A percentile compares a stretch with the other conserved stretches of the same genome.
These are phyloP conservation scores for Trichomycterus rosablanca DNA, from an alignment of 2,113 vertebrate genomes.

Conservation along the genomic window DNA sequence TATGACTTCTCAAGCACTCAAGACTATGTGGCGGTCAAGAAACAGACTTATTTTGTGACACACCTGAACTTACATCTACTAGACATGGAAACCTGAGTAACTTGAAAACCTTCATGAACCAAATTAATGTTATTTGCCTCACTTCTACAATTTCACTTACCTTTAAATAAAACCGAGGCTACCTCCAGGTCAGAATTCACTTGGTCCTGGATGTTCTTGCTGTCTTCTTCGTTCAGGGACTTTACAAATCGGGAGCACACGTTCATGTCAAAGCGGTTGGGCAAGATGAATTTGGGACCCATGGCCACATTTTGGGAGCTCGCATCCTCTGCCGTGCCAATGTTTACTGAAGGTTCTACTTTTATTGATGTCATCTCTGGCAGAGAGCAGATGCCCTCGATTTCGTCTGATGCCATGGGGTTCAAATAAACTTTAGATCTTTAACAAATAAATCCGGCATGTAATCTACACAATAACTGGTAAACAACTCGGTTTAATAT, in stretches of 20 bases:
- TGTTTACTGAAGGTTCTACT: slow-evolving; percentile 78
- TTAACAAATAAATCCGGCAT: too few relatives aligned
- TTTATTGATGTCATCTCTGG: slow-evolving; percentile 81
- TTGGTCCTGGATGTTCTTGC: slow-evolving; percentile 99
- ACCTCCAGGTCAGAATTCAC: slow-evolving; percentile 98
- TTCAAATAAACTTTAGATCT: too few relatives aligned
- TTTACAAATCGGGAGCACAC: slow-evolving; percentile 98
- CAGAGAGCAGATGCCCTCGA: slow-evolving; percentile 76
- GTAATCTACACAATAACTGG: too few relatives aligned
- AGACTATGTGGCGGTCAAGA: too few relatives aligned
- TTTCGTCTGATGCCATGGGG: slow-evolving; percentile 76
- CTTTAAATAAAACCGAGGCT: slow-evolving; percentile 97
- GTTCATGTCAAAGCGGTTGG: slow-evolving; percentile 98
- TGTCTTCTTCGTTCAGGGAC: slow-evolving; percentile 95
- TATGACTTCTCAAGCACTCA: too few relatives aligned
- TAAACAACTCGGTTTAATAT: too few relatives aligned
- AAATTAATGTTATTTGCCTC: too few relatives aligned
- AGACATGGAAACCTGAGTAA: too few relatives aligned
- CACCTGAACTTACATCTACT: too few relatives aligned
- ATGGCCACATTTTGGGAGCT: slow-evolving; percentile 81
- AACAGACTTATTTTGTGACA: too few relatives aligned
- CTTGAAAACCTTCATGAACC: too few relatives aligned
- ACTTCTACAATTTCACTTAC: slow-evolving; percentile 55
- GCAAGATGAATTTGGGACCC: slow-evolving; percentile 96
- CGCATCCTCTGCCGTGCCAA: slow-evolving; percentile 60